phyloP scores from a whole-genome alignment of 2,113 vertebrate species.

The Axis porcinus region DNA sequence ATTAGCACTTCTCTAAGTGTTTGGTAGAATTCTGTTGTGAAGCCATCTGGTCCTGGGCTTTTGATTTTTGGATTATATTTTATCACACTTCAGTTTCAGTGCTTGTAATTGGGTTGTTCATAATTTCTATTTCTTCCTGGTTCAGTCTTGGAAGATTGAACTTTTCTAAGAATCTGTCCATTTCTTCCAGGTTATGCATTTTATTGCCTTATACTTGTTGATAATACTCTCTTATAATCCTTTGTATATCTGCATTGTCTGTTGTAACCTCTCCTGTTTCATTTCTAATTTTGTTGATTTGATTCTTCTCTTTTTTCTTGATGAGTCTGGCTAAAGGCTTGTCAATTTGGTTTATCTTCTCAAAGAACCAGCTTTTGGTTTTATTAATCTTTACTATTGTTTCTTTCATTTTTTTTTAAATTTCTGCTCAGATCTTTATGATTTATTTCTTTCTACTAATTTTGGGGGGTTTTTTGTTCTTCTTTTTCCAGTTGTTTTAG shows the following conservation, averaged over 20 bases:
- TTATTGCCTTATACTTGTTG: not conserved
- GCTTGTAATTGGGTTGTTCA: not conserved
- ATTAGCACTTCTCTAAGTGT: not conserved
- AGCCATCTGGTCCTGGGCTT: not conserved
- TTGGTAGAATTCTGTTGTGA: not conserved
- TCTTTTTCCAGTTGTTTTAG: not conserved
- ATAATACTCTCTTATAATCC: not conserved
- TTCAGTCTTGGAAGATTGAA: not conserved
- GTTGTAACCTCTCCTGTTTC: not conserved
- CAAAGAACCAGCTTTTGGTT: not conserved
- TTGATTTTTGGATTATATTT: not conserved
- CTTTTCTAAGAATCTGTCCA: not conserved
- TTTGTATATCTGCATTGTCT: not conserved
- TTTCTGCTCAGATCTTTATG: not conserved
- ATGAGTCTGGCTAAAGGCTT: not conserved
- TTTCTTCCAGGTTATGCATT: not conserved
- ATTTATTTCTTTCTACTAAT: not conserved
- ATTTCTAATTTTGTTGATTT: not conserved
- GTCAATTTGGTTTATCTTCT: not conserved
- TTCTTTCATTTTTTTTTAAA: not conserved
- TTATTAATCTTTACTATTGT: not conserved
- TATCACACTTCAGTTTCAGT: not conserved
- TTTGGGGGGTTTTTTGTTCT: not conserved
- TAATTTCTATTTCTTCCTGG: not conserved
- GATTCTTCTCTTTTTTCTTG: not conserved